Evolutionary conservation across 2,888 invertebrate species (phyloP).

Genomic region (Chalcis sispes): DNA sequence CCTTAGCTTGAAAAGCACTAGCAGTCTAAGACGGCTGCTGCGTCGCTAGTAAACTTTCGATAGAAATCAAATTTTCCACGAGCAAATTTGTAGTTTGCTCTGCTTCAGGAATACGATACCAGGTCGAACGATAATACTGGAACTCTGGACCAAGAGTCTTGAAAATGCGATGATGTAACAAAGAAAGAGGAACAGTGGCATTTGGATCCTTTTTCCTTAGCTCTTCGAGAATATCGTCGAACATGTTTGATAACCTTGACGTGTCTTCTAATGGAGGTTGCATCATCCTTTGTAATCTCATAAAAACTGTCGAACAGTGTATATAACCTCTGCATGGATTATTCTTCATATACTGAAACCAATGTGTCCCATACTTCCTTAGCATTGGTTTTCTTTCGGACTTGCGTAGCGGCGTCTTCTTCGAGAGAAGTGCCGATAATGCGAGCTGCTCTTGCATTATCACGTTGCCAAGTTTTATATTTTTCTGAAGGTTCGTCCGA

Average conservation of each 20-base stretch:
- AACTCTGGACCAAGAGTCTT: conserved; percentile 59
- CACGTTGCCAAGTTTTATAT: too few relatives aligned
- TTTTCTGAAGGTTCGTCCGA: conserved; percentile 37
- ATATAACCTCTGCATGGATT: conserved; percentile 58
- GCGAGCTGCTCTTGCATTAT: too few relatives aligned
- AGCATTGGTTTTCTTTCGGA: too few relatives aligned
- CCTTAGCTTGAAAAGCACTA: conserved; percentile 55
- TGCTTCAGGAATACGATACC: conserved; percentile 58
- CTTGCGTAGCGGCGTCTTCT: too few relatives aligned
- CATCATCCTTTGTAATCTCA: conserved; percentile 50
- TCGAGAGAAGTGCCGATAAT: too few relatives aligned
- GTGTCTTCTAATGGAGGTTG: conserved; percentile 53
- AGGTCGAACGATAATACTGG: conserved; percentile 58
- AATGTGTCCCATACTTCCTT: too few relatives aligned
- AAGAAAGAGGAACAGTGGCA: conserved; percentile 55
- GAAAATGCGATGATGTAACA: conserved; percentile 60
- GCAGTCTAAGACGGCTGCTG: conserved; percentile 36
- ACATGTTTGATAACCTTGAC: conserved; percentile 47
- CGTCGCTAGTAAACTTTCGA: conserved; percentile 55
- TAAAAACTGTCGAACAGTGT: conserved; percentile 59
- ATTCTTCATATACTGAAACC: too few relatives aligned
- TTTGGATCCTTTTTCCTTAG: conserved; percentile 53
- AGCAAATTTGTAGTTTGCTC: conserved; percentile 59
- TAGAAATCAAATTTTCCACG: conserved; percentile 57
- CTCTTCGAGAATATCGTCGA: conserved; percentile 57